Base-by-base conservation (phyloP, 2,113 vertebrate species). In the Bubo blakistoni region DNA sequence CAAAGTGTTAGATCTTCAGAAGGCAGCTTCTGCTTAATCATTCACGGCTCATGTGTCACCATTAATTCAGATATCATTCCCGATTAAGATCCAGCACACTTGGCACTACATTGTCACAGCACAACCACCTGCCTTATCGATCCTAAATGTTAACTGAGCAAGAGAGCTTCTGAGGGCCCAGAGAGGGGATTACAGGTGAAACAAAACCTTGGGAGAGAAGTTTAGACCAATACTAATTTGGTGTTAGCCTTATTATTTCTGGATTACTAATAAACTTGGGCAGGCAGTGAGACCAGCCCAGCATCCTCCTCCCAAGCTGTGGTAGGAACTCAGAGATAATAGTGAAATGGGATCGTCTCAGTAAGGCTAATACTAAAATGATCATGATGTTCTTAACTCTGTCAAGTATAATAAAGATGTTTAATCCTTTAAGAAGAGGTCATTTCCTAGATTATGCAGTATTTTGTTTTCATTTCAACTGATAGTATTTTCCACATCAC, bases 1-100 rank as follows among this genome's bases (percentile, higher is more conserved):
- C 67, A 54, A 61, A 84, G 32, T n/a, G 61, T 57, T 54, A 86
- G 44, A 81, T 57, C 46, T 80, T 61, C 86, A 83, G 81, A 42
- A 49, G 42, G 86, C 55, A 76, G 47, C 52, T 95, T 65, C 72
- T 89, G 36, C 86, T 91, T 83, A 81, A 93, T 72, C 83, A 94
- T 92, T 93, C 80, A 67, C 3, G 2, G 77, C 86, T 96, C 73
- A 1, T 16, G 61, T 91, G 80, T 91, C 91, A 94, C 65, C 70
- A 44, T 63, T 74, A 89, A 95, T 91, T 95, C 86, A 94, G 81
- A 87, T 72, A 77, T 74, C 81, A 38, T 26, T 92, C 52, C 78
- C 72, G 77, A 84, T 89, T 81, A 92, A 67, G 65, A 81, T 62
- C 32, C 79, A 86, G 57, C 55, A 62, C 47, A 47, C 47, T 88